Base-by-base conservation (phyloP, 2,797 vertebrate species). In the Euphonia xanthogaster region DNA sequence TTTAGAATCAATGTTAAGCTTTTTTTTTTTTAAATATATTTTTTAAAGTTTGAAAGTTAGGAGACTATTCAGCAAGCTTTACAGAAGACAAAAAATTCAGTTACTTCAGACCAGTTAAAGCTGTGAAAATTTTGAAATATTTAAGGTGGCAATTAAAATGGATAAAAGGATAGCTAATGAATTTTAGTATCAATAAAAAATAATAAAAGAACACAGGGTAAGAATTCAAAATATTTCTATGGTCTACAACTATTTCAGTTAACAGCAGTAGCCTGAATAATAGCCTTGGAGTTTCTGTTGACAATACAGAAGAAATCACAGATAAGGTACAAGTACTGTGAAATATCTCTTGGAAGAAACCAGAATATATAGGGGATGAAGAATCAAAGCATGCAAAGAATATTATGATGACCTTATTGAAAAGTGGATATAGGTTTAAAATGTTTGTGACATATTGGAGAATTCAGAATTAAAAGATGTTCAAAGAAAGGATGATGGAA, bases 401-500 rank as follows among this genome's bases (percentile, higher is more conserved):
- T 24, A 48, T 16, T 47, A 8, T 30, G 10, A 4, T 67, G 37
- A 55, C 1, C 1, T 71, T 42, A 37, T 55, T 68, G 48, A 65
- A 68, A 72, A 22, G 1, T 24, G 8, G 3, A 11, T 73, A 53
- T 3, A 33, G 6, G 1, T 40, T 81, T 40, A 54, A 87, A 75
- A 14, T 22, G 0, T 21, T 45, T 37, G 15, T 55, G 31, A 30
- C 33, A 30, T 30, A 40, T 11, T 19, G 5, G 25, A 67, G 2
- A 55, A 71, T 15, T 55, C 37, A 55, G 30, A 76, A 90, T 33
- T 51, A 55, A 75, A 88, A 63, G 2, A 16, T 14, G 4, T 21
- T 65, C 0, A 6, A 30, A 40, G 20, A 50, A 35, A 48, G 1
- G 2, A 7, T 37, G 62, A 28, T 9, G 3, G 2, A 5, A 9